Evolutionary conservation across 2,797 vertebrate genomes (phyloP).

Genomic region (Synanceia verrucosa): DNA sequence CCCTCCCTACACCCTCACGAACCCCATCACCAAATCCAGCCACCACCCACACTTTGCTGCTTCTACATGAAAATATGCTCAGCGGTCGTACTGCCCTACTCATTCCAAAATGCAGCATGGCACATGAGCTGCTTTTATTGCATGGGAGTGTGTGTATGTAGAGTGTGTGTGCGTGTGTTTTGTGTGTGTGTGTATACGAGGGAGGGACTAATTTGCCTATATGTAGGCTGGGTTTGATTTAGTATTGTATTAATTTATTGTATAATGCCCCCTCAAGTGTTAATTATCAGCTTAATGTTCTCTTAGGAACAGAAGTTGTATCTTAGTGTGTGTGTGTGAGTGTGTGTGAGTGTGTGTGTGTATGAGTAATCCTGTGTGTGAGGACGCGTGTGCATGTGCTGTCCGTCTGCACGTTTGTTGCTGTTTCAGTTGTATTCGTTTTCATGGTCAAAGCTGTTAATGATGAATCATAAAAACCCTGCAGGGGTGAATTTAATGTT

Average conservation of each 20-base stretch:
- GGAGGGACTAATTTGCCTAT: slow-evolving; percentile 77
- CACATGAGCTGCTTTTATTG: slow-evolving; percentile 78
- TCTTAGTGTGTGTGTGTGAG: slow-evolving; percentile 61
- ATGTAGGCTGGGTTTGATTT: slow-evolving; percentile 76
- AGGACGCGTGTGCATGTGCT: slow-evolving; percentile 69
- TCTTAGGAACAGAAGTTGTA: slow-evolving; percentile 76
- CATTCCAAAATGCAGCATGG: slow-evolving; percentile 79
- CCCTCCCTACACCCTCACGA: not conserved
- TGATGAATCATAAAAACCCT: slow-evolving; percentile 66
- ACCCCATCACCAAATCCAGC: slow-evolving; percentile 24
- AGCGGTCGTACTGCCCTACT: slow-evolving; percentile 73
- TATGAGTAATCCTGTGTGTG: slow-evolving; percentile 6
- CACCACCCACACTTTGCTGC: slow-evolving; percentile 61
- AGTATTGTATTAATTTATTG: slow-evolving; percentile 80
- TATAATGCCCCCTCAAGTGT: slow-evolving; percentile 68
- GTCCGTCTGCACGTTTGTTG: slow-evolving; percentile 78
- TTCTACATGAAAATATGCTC: slow-evolving; percentile 71
- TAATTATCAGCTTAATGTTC: slow-evolving; percentile 77
- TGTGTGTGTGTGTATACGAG: slow-evolving; percentile 61
- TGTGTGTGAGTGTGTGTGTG: slow-evolving; percentile 32
- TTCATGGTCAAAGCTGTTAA: slow-evolving; percentile 73
- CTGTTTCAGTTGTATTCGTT: slow-evolving; percentile 76
- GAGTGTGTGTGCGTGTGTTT: slow-evolving; percentile 53
- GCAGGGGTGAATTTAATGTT: slow-evolving; percentile 64
- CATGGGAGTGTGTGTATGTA: slow-evolving; percentile 78